Evolutionary conservation across 2,113 vertebrate species (phyloP), one percentile per base, ranked within the genome.

Genomic region (Ophthalmolycus amberensis): DNA sequence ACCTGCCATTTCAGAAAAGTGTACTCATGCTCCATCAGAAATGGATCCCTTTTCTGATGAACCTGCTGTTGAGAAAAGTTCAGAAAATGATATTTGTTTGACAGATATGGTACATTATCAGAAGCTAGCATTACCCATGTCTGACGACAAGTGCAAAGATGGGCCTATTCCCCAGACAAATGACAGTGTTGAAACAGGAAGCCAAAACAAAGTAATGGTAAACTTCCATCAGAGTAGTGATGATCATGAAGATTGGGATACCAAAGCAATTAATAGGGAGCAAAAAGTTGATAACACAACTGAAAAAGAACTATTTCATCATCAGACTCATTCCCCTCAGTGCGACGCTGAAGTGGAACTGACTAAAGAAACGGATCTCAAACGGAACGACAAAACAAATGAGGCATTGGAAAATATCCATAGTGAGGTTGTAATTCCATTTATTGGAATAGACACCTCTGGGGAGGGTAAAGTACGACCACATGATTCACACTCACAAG

Each of bases 1-100:
- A 56, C 22, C 14, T 85, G 32, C 59, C 4, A 18, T 85, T 79
- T 81, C 64, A 69, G 83, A 74, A 75, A 71, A 84, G 37, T 37
- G 22, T 40, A 27, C 20, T 34, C 34, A 16, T 18, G 34, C 38
- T 40, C 34, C 3, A 50, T 60, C 48, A 70, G 38, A 75, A 48
- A 70, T 71, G n/a, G 29, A 73, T 32, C n/a, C 10, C 44, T 14
- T 40, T 59, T 4, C 11, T 70, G 34, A 58, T n/a, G 59, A 78
- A 27, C 32, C 64, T 66, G 15, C 12, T 46, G 27, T n/a, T 54
- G 54, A 72, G 34, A 42, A 65, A 50, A 59, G 12, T 20, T 54
- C 65, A 0, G 9, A 80, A 68, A 75, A 65, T 11, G 1, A 38
- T 34, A 66, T 70, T 58, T 44, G 25, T 86, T 64, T 44, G n/a